phyloP scores from a whole-genome alignment of 2,113 vertebrate species.

The Lipophrys pholis region DNA sequence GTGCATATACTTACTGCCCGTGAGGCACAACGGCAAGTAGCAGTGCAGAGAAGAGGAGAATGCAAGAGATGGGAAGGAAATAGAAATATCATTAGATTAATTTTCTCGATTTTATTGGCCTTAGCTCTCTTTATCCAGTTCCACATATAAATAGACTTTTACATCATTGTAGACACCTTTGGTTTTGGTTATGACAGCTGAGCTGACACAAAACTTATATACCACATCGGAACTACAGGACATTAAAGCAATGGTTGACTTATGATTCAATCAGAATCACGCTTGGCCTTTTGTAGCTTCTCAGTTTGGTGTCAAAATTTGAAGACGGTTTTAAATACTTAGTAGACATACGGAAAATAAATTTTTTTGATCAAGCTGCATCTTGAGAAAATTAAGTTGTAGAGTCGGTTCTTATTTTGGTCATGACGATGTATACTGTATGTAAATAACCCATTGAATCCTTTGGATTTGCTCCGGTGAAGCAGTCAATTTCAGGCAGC shows the following conservation, averaged over 20 bases:
- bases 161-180: no score
- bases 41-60: slow-evolving; percentile 45
- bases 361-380: slow-evolving; percentile 50
- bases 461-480: slow-evolving; percentile 63
- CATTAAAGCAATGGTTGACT: no score
- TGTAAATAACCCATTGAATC: slow-evolving; percentile 52
- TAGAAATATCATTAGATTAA: slow-evolving; percentile 86
- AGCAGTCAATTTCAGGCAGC: slow-evolving; percentile 41
- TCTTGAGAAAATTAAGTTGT: slow-evolving; percentile 27
- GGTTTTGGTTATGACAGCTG: no score
- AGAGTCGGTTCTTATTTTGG: slow-evolving; percentile 66
- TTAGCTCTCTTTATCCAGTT: slow-evolving; percentile 51
- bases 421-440: slow-evolving; percentile 53
- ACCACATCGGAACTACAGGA: slow-evolving; percentile 1
- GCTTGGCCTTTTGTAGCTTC: not conserved
- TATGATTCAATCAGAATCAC: not conserved
- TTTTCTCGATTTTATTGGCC: slow-evolving; percentile 84
- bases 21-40: slow-evolving; percentile 87
- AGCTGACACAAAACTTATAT: slow-evolving; percentile 13
- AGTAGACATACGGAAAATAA: slow-evolving; percentile 9
- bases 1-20: slow-evolving; percentile 91
- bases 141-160: no score
- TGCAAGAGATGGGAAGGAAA: slow-evolving; percentile 49
- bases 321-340: slow-evolving; percentile 19
- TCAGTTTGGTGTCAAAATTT: slow-evolving; percentile 9